Conservation (phyloP, 1,140 invertebrate species). For the Camponotus pennsylvanicus region DNA sequence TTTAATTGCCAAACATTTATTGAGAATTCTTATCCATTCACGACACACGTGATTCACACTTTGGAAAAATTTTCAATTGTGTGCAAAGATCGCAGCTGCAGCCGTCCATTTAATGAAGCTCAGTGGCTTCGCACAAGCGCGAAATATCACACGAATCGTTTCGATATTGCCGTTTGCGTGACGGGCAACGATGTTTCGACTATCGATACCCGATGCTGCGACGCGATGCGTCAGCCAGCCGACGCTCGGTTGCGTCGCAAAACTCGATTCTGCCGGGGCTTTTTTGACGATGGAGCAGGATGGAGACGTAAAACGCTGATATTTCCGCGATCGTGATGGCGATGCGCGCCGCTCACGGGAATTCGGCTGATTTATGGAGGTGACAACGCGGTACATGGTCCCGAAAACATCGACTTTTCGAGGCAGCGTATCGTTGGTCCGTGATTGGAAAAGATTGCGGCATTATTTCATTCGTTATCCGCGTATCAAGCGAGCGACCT, state of each 20-base stretch:
- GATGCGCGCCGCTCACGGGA: constrained; percentile 38
- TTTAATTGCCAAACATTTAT: not conserved
- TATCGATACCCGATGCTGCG: constrained; percentile 51
- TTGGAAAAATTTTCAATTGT: not conserved
- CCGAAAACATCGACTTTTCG: constrained; percentile 73
- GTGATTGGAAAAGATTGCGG: constrained; percentile 59
- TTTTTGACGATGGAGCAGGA: constrained; percentile 66
- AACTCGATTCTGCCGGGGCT: constrained; percentile 59
- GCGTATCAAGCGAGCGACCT: not conserved
- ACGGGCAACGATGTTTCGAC: constrained; percentile 45
- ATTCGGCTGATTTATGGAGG: constrained; percentile 71
- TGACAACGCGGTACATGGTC: constrained; percentile 63
- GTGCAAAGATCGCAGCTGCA: not conserved
- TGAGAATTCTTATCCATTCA: not conserved
- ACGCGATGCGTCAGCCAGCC: constrained; percentile 37
- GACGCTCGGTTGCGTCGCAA: constrained; percentile 36
- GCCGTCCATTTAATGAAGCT: constrained; percentile 20
- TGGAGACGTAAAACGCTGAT: constrained; percentile 61
- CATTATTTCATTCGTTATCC: constrained; percentile 57
- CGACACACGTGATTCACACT: not conserved
- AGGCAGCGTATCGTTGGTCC: constrained; percentile 51
- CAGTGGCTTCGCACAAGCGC: constrained; percentile 31
- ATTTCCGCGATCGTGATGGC: constrained; percentile 63
- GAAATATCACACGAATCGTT: constrained; percentile 56
- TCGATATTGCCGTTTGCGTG: constrained; percentile 46